phyloP scores from a whole-genome alignment of 2,113 vertebrate species.

The Nibea albiflora region DNA sequence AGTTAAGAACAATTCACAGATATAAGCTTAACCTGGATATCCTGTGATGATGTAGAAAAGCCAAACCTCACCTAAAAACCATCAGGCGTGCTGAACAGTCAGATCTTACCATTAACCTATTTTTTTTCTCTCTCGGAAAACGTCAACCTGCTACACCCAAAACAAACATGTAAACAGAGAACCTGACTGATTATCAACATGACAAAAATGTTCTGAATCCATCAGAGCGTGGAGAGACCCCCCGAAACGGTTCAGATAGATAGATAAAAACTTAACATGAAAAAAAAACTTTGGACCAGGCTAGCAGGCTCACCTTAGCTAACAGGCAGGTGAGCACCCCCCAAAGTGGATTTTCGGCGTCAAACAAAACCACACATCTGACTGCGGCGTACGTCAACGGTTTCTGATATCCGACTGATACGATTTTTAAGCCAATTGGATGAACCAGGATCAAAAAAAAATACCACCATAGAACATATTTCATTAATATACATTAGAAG shows the following conservation, averaged over 20 bases:
- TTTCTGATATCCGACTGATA: slow-evolving; percentile 58
- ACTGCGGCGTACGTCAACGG: slow-evolving; percentile 50
- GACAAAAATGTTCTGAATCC: slow-evolving; percentile 66
- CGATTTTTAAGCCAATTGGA: slow-evolving; percentile 61
- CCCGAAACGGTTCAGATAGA: slow-evolving; percentile 45
- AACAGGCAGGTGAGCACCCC: slow-evolving; percentile 63
- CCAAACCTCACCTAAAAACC: slow-evolving; percentile 61
- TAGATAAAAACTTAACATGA: slow-evolving; percentile 59
- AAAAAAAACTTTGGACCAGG: slow-evolving; percentile 77
- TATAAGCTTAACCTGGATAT: slow-evolving; percentile 79
- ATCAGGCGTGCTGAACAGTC: slow-evolving; percentile 61
- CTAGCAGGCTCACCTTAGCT: slow-evolving; percentile 54
- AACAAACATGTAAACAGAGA: slow-evolving; percentile 83
- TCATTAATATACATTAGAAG: slow-evolving; percentile 75
- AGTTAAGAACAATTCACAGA: slow-evolving; percentile 75
- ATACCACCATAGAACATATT: slow-evolving; percentile 69
- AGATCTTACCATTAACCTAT: slow-evolving; percentile 56
- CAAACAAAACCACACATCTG: slow-evolving; percentile 70
- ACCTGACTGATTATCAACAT: slow-evolving; percentile 80
- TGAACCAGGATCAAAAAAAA: slow-evolving; percentile 67
- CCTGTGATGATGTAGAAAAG: slow-evolving; percentile 74
- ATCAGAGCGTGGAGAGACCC: slow-evolving; percentile 45
- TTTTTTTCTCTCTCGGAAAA: slow-evolving; percentile 28
- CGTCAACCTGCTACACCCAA: slow-evolving; percentile 49
- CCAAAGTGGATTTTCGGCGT: slow-evolving; percentile 60